Percentiles rank a stretch among this genome's conserved stretches.
These are phyloP conservation scores for Poecilia wingei DNA, from an alignment of 2,797 vertebrate species.

Conservation along the genomic window DNA sequence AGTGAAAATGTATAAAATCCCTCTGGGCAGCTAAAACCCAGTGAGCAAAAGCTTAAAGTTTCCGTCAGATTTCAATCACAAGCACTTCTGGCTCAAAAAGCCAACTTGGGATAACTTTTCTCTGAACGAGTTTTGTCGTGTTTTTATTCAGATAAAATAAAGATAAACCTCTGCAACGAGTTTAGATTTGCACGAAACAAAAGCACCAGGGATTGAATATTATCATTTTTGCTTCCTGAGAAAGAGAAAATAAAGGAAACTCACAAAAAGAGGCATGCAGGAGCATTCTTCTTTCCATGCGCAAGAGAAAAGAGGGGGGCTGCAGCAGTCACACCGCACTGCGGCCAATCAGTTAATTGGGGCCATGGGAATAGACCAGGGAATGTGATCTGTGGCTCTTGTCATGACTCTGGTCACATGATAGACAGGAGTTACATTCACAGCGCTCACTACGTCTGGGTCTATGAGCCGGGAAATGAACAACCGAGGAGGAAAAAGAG, in stretches of 20 bases:
- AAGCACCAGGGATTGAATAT: not conserved
- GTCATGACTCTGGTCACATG: constrained; percentile 64
- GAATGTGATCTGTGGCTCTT: constrained; percentile 45
- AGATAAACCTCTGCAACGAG: too few species aligned
- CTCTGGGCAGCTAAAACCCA: not conserved
- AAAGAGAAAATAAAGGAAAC: not conserved
- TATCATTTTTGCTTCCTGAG: not conserved
- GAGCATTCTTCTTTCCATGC: not conserved
- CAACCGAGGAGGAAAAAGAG: not conserved
- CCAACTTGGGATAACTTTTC: not conserved
- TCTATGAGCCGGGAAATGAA: constrained; percentile 15
- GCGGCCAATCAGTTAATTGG: constrained; percentile 69
- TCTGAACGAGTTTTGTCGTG: not conserved
- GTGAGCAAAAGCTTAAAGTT: not conserved
- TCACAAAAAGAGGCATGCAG: not conserved
- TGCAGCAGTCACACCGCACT: constrained; percentile 44
- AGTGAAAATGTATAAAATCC: not conserved
- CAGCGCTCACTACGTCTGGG: constrained; percentile 21
- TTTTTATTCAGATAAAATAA: not conserved
- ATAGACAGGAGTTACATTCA: constrained; percentile 63
- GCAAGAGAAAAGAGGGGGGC: constrained; percentile 8
- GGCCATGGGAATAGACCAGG: constrained; percentile 61
- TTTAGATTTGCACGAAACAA: not conserved
- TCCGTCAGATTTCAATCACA: not conserved
- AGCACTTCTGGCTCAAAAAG: not conserved